Percentiles rank a stretch among this genome's conserved stretches.
phyloP scores from a whole-genome alignment of 2,888 invertebrate species.

The Dolichomitus sp. region DNA sequence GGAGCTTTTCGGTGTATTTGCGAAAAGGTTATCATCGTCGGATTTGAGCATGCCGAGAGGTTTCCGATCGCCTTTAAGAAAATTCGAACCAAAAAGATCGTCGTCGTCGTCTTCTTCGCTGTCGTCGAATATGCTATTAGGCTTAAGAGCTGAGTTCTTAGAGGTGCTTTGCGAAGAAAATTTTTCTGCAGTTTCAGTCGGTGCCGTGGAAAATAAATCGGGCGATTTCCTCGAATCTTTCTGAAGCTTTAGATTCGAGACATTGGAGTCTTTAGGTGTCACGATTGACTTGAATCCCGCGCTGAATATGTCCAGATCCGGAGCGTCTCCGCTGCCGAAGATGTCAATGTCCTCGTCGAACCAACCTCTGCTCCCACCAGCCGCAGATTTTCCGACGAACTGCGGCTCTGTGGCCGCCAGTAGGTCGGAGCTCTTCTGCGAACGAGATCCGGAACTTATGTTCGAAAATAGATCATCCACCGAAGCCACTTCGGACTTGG shows the following conservation, averaged over 20 bases:
- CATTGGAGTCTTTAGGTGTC: conserved; percentile 23
- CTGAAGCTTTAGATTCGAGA: neutral
- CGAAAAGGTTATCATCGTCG: conserved; percentile 65
- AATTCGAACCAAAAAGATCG: conserved; percentile 73
- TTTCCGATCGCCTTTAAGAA: conserved; percentile 56
- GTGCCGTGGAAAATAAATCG: conserved; percentile 17
- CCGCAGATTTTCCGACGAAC: conserved; percentile 68
- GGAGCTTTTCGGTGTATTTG: conserved; percentile 36
- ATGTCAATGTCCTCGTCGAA: conserved; percentile 82
- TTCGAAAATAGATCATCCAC: conserved; percentile 82
- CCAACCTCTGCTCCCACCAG: conserved; percentile 69
- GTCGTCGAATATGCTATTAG: conserved; percentile 78
- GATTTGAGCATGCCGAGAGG: conserved; percentile 39
- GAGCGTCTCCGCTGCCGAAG: conserved; percentile 69
- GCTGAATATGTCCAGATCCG: conserved; percentile 60
- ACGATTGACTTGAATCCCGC: conserved; percentile 42
- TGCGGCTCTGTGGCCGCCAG: conserved; percentile 68
- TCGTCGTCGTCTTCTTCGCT: conserved; percentile 74
- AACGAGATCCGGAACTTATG: conserved; percentile 79
- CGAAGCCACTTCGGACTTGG: conserved; percentile 79
- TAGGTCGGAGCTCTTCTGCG: conserved; percentile 79
- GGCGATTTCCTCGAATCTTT: conserved; percentile 29
- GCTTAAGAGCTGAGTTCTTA: conserved; percentile 52
- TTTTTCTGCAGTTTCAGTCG: conserved; percentile 10
- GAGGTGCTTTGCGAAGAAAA: neutral